phyloP scores from a whole-genome alignment of 2,113 vertebrate species.

The Myotis davidii region DNA sequence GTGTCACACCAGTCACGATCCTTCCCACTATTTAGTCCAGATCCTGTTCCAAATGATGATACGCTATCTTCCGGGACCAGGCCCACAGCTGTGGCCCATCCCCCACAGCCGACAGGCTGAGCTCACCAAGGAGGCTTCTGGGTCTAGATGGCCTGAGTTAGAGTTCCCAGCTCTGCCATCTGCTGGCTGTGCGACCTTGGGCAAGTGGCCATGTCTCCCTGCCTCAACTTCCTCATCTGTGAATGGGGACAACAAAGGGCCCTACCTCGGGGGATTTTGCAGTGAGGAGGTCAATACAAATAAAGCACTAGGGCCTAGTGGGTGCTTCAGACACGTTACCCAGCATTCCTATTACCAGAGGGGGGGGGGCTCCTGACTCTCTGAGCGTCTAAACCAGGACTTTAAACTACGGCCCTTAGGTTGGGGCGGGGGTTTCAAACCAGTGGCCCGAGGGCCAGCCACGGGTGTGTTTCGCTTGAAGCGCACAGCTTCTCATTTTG shows the following conservation, averaged over 20 bases:
- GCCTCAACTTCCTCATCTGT: background rate
- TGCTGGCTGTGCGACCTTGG: background rate
- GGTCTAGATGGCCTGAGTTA: background rate
- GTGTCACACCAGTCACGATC: background rate
- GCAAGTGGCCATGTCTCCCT: background rate
- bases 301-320: background rate
- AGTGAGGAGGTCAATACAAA: background rate
- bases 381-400: background rate
- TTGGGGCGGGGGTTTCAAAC: background rate
- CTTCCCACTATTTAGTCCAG: background rate
- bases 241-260: background rate
- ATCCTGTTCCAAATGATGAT: background rate
- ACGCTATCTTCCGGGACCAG: background rate
- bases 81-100: background rate
- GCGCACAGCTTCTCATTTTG: background rate
- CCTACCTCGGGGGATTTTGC: background rate
- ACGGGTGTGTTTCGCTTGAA: background rate
- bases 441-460: fast-evolving
- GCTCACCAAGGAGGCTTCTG: background rate
- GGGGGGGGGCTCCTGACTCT: background rate
- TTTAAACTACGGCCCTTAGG: background rate
- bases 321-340: background rate
- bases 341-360: background rate
- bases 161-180: background rate
- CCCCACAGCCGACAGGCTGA: background rate